Percentiles rank a stretch among this genome's conserved stretches.
phyloP scores from a whole-genome alignment of 2,797 vertebrate species.

The Lates japonicus region DNA sequence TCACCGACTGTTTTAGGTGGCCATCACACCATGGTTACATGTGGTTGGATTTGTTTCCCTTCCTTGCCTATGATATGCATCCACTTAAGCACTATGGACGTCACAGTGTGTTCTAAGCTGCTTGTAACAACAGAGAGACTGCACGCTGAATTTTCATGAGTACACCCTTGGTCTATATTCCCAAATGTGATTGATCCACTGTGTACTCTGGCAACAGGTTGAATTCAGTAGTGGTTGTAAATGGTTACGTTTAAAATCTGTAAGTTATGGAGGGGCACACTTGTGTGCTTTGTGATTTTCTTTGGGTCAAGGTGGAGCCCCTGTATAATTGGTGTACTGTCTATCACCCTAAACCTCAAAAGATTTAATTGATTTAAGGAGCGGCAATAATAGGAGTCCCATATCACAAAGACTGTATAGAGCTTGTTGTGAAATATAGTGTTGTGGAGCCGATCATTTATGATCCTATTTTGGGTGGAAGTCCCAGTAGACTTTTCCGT shows the following conservation, averaged over 20 bases:
- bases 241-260: slow-evolving; percentile 70
- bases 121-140: slow-evolving; percentile 78
- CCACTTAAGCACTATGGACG: slow-evolving; percentile 64
- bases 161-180: slow-evolving; percentile 62
- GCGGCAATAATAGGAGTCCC: slow-evolving; percentile 40
- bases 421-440: slow-evolving; percentile 47
- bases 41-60: slow-evolving; percentile 67
- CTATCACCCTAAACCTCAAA: slow-evolving; percentile 71
- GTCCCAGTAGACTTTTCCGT: slow-evolving; percentile 32
- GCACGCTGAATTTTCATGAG: slow-evolving; percentile 87
- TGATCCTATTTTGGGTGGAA: slow-evolving; percentile 47
- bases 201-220: slow-evolving; percentile 82
- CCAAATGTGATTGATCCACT: slow-evolving; percentile 78
- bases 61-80: slow-evolving; percentile 66
- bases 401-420: slow-evolving; percentile 47
- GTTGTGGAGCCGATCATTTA: slow-evolving; percentile 41
- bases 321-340: slow-evolving; percentile 64
- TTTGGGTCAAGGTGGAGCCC: slow-evolving; percentile 76
- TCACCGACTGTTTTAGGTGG: slow-evolving; percentile 66
- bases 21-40: slow-evolving; percentile 53
- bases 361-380: slow-evolving; percentile 68
- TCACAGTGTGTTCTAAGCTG: slow-evolving; percentile 72
- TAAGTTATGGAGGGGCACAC: slow-evolving; percentile 86
- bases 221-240: slow-evolving; percentile 74
- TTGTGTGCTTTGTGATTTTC: slow-evolving; percentile 67